Base-by-base conservation (phyloP, 2,888 invertebrate species). In the Noctuana brunneofusca region DNA sequence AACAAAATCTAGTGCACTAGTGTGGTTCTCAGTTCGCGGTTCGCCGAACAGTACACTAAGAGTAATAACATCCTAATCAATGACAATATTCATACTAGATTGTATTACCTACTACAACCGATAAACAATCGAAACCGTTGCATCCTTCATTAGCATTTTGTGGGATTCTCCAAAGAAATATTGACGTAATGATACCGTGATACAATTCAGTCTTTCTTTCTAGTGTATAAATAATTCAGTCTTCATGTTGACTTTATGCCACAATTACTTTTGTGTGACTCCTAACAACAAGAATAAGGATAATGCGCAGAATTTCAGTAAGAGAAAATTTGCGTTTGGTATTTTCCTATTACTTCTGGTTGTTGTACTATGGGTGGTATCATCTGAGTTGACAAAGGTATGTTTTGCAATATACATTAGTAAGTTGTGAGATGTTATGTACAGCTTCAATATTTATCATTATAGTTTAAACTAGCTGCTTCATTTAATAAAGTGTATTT, bases 361-460 rank as follows among this genome's bases (percentile, higher is more conserved):
- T 71, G 98, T 98, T 89, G 92, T 98, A 64, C 95, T 99, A 76
- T 99, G 99, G 98, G 98, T 99, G 58, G 95, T 96, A 58, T 98
- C 98, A 55, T 97, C 97, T 41, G 98, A 99, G 92, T 92, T 99
- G 66, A 97, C 98, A 65, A 96, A 97, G 95, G 98, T 98, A 91
- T 46, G 46, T 4, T 20, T 20, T 16, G 12, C 8, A 16, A n/a
- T 41, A 2, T n/a, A n/a, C n/a, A n/a, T n/a, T n/a, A n/a, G n/a
- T n/a, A n/a, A n/a, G n/a, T n/a, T n/a, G n/a, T n/a, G n/a, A n/a
- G n/a, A n/a, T n/a, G n/a, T n/a, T n/a, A n/a, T n/a, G n/a, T n/a
- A n/a, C n/a, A n/a, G n/a, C n/a, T n/a, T n/a, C n/a, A n/a, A n/a
- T n/a, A n/a, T n/a, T n/a, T n/a, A n/a, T n/a, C n/a, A n/a, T n/a